phyloP scores from a whole-genome alignment of 37 sponge, comb jelly and placozoan species.

The Hexactinellida sp. region DNA sequence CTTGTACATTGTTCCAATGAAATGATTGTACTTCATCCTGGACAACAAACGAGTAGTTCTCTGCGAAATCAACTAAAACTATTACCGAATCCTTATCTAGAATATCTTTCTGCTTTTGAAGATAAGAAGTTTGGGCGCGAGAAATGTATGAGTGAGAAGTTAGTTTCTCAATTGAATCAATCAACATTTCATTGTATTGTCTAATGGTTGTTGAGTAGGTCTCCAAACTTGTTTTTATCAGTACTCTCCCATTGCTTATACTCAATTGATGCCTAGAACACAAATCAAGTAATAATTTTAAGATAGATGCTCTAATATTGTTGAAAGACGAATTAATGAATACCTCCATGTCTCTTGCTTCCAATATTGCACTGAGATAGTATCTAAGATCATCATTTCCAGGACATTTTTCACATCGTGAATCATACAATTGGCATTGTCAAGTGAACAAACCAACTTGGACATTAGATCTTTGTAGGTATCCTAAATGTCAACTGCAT shows the following conservation, averaged over 20 bases:
- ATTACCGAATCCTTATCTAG: not conserved
- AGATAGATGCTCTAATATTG: too few species aligned
- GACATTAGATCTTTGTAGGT: not conserved
- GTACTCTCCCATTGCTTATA: not conserved
- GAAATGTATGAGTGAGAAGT: too few species aligned
- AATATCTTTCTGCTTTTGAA: not conserved
- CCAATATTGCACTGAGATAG: not conserved
- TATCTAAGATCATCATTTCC: not conserved
- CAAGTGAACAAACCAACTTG: not conserved
- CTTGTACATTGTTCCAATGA: constrained; percentile 46
- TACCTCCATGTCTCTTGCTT: not conserved
- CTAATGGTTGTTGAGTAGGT: not conserved
- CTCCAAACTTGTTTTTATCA: constrained; percentile 23
- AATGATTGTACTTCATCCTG: constrained; percentile 43
- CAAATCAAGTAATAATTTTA: not conserved
- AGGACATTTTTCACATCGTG: not conserved
- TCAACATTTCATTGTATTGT: not conserved
- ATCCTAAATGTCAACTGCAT: not conserved
- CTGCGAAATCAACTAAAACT: constrained; percentile 37
- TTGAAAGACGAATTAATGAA: not conserved
- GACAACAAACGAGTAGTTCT: constrained; percentile 37
- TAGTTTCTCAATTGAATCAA: not conserved
- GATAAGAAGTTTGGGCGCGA: not conserved
- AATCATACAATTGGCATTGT: not conserved
- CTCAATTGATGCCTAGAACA: not conserved